Evolutionary conservation across 2,113 vertebrate species (phyloP).

Genomic region (Capricornis sumatraensis): DNA sequence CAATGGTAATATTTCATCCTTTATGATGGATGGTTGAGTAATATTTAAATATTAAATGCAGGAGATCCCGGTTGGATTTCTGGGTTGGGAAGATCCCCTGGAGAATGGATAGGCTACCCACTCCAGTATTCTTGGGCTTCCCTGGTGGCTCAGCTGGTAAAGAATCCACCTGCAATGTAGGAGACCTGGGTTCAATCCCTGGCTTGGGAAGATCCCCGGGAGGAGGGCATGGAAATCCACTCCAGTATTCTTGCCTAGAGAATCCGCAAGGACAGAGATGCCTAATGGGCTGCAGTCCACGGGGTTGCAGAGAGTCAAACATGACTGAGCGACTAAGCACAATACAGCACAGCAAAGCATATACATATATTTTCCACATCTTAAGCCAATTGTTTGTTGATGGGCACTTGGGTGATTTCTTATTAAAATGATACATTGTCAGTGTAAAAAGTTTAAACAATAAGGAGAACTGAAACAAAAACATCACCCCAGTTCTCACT

Average conservation of each 20-base stretch:
- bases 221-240: background rate
- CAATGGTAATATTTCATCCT: background rate
- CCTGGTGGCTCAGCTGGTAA: background rate
- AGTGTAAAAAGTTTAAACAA: background rate
- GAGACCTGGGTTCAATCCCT: background rate
- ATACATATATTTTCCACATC: background rate
- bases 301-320: background rate
- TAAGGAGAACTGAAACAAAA: background rate
- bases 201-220: background rate
- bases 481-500: background rate
- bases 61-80: background rate
- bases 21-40: background rate
- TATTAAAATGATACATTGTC: background rate
- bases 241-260: background rate
- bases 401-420: background rate
- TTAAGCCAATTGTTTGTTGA: background rate
- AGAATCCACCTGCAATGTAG: background rate
- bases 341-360: background rate
- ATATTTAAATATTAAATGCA: background rate
- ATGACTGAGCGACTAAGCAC: background rate
- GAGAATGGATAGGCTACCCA: background rate
- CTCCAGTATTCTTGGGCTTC: background rate
- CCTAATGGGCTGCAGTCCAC: background rate
- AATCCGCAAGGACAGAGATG: background rate
- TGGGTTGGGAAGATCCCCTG: background rate